phyloP scores from a whole-genome alignment of 2,888 invertebrate species.

The Drosophila pegasa region DNA sequence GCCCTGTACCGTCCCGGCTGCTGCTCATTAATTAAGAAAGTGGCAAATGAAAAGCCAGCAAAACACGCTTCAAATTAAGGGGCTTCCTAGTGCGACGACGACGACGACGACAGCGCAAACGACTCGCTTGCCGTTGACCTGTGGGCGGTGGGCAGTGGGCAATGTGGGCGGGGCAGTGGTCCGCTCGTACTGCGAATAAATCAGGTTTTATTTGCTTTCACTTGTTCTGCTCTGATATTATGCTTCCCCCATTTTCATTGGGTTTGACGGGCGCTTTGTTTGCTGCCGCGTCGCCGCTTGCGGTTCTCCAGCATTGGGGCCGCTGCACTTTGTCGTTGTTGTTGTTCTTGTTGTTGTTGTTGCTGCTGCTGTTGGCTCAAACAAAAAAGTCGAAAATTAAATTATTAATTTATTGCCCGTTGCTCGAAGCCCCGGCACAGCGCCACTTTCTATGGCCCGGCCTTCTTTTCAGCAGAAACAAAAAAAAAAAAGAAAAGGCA shows the following conservation, averaged over 20 bases:
- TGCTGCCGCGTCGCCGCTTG: constrained; percentile 59
- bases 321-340: constrained; percentile 51
- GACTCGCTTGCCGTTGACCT: constrained; percentile 46
- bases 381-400: constrained; percentile 82
- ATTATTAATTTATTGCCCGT: constrained; percentile 82
- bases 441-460: constrained; percentile 42
- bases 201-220: constrained; percentile 79
- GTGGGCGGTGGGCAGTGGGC: neutral
- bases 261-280: constrained; percentile 43
- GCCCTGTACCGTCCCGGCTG: constrained; percentile 18
- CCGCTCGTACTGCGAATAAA: constrained; percentile 56
- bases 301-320: constrained; percentile 44
- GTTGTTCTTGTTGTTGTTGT: constrained; percentile 46
- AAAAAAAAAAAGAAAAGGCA: constrained; percentile 18
- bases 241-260: constrained; percentile 44
- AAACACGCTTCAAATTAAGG: constrained; percentile 72
- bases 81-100: constrained; percentile 54
- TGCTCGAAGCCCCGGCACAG: constrained; percentile 38
- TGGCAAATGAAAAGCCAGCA: constrained; percentile 78
- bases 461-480: constrained; percentile 30
- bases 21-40: constrained; percentile 79
- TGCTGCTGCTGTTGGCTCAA: constrained; percentile 46
- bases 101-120: constrained; percentile 32
- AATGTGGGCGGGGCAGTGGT: constrained; percentile 19
- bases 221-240: constrained; percentile 74